Base-by-base conservation (phyloP, 2,888 invertebrate species). In the Tryphoninae sp. region DNA sequence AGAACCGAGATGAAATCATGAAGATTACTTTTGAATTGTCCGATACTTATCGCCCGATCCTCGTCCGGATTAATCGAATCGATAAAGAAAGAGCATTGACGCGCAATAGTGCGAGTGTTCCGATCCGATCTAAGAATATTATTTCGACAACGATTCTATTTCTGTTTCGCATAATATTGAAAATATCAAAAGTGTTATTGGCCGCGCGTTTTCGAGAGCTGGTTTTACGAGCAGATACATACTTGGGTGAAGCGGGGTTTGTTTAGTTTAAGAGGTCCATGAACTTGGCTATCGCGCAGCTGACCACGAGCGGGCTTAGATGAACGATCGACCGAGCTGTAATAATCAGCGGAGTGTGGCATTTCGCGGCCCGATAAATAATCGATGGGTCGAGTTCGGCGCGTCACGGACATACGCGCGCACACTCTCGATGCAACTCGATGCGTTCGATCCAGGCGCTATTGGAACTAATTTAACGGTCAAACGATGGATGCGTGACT, bases 201-300 rank as follows among this genome's bases (percentile, higher is more conserved):
- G 6, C 6, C 33, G 33, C 7, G 33, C 4, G 33, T 33, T 33
- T 33, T 33, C 33, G 33, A 33, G 33, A 4, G 33, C 33, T 33
- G 33, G 33, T 33, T 33, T 33, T 33, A 33, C 33, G 33, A 33
- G 33, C 33, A 6, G 33, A 4, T 33, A 33, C 33, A 6, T 33
- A 33, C 6, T 6, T 33, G 6, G 33, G 2, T 6, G 22, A 33
- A 33, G 64, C 8, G 40, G 26, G 40, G 72, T 79, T 79, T 82
- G 79, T 82, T 82, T 82, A 79, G 78, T 80, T 84, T 79, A 82
- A 68, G 80, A 82, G 85, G 85, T 85, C 83, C 84, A 84, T 83
- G 85, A 85, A 85, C 85, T 85, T 84, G 83, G 23, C 4, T 33
- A 61, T 19, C 65, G 51, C 45, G 51, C n/a, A 49, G 68, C 19